These are phyloP conservation scores for Thyatira batis DNA, from an alignment of 2,888 invertebrate species.

Conservation along the genomic window DNA sequence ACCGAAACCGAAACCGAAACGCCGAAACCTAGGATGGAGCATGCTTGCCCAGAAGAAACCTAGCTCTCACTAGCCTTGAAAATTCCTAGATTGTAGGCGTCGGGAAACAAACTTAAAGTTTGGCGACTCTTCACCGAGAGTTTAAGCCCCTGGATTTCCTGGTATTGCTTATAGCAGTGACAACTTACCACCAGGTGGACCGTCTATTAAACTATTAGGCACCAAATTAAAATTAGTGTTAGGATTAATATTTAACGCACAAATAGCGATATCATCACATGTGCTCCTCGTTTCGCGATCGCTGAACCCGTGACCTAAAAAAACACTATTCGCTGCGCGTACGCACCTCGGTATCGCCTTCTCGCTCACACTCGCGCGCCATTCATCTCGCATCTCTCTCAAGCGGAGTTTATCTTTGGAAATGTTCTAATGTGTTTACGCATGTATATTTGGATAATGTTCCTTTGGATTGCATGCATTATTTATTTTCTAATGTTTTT, in stretches of 20 bases:
- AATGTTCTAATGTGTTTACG: neutral
- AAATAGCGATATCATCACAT: conserved; percentile 3
- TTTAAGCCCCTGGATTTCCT: too few relatives aligned
- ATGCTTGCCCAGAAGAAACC: too few relatives aligned
- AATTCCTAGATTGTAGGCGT: too few relatives aligned
- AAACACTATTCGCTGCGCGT: conserved; percentile 19
- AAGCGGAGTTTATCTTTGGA: neutral
- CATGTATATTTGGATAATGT: neutral
- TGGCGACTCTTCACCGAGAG: too few relatives aligned
- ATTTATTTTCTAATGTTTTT: neutral
- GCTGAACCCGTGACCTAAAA: conserved; percentile 36
- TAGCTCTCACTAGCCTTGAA: too few relatives aligned
- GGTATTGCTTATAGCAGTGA: too few relatives aligned
- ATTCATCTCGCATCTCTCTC: conserved; percentile 1
- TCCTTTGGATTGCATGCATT: neutral
- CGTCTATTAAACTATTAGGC: too few relatives aligned
- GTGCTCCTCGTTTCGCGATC: conserved; percentile 23
- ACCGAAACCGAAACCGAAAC: too few relatives aligned
- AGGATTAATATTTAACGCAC: neutral
- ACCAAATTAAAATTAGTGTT: too few relatives aligned
- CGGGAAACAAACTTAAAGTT: too few relatives aligned
- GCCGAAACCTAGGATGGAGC: too few relatives aligned
- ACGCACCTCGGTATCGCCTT: conserved; percentile 8
- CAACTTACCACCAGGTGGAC: too few relatives aligned
- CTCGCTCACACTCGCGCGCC: conserved; percentile 5